These are phyloP conservation scores for Cochlearius cochlearius DNA, from an alignment of 2,113 vertebrate species.

Conservation along the genomic window DNA sequence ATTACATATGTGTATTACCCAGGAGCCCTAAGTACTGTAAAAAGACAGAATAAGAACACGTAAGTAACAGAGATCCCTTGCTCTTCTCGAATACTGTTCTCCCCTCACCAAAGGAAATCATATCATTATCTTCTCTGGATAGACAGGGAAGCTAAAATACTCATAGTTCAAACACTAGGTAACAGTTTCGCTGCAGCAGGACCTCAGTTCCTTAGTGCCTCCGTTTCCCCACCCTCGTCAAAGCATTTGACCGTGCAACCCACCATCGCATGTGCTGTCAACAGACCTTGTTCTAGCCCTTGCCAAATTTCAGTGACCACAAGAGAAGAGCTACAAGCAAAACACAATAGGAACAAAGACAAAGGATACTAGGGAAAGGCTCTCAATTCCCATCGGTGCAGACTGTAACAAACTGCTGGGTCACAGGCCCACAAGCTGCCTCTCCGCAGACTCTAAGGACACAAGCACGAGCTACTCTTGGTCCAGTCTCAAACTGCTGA, in stretches of 20 bases:
- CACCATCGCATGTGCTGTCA: not conserved
- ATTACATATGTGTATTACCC: not conserved
- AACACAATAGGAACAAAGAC: not conserved
- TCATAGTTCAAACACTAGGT: not conserved
- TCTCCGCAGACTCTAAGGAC: not conserved
- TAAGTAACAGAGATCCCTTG: not conserved
- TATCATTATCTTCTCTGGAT: not conserved
- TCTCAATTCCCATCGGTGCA: not conserved
- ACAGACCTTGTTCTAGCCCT: not conserved
- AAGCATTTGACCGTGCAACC: not conserved
- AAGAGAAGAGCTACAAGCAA: not conserved
- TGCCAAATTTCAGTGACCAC: not conserved
- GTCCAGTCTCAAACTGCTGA: not conserved
- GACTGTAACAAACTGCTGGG: not conserved
- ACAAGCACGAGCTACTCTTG: not conserved
- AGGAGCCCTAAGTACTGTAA: not conserved
- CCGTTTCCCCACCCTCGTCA: not conserved
- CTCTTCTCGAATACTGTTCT: not conserved
- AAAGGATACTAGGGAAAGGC: not conserved
- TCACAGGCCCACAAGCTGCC: not conserved
- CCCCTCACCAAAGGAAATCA: not conserved
- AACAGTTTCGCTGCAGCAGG: not conserved
- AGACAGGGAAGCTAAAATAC: not conserved
- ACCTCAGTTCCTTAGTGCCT: not conserved
- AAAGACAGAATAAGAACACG: not conserved